Base-by-base conservation (phyloP, 35 echinoderm and acorn worm genomes). In the Holothuria glaberrima region DNA sequence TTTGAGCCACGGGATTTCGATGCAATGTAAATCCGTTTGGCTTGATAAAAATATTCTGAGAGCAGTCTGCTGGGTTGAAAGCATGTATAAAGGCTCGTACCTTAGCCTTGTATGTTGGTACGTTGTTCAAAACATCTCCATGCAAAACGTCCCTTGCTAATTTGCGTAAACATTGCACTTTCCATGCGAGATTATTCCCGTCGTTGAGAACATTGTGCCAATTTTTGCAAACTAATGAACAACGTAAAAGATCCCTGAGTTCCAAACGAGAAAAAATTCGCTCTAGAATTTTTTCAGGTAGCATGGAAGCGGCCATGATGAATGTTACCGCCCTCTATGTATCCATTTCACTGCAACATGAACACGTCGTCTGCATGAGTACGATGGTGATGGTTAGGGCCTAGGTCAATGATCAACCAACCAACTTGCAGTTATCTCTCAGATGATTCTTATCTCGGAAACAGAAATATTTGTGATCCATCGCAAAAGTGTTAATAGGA, bases 1-100 rank as follows among this genome's bases (percentile, higher is more conserved):
- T 99, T 90, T 99, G 97, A n/a, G 97, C 97, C 9, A 99, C 97
- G 17, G 97, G 97, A 83, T 95, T 99, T 54, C 97, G 68, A 58
- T 99, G 97, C 34, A 99, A 68, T 56, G 91, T 93, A 75, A 99
- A 99, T 29, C 97, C 97, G 70, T 99, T 99, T 57, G 88, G 93
- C 71, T 94, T 94, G 36, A 99, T 90, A 56, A 93, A 94, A 82
- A 98, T 86, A 88, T 99, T 95, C 64, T 91, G 80, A 26, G 97
- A 99, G 70, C 97, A 99, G 70, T 99, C 97, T 26, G 90, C 88
- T 0, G 97, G 93, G 65, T 98, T 99, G 88, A 94, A 99, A 67
- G 93, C 88, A 82, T 99, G 94, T 68, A 92, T 92, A 52, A 95
- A 93, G 21, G 97, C 91, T 59, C 97, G 90, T 88, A 95, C 30